A percentile compares a stretch with the other conserved stretches of the same genome.
Conservation (phyloP, 2,113 vertebrate species). For the Marmota flaviventris region DNA sequence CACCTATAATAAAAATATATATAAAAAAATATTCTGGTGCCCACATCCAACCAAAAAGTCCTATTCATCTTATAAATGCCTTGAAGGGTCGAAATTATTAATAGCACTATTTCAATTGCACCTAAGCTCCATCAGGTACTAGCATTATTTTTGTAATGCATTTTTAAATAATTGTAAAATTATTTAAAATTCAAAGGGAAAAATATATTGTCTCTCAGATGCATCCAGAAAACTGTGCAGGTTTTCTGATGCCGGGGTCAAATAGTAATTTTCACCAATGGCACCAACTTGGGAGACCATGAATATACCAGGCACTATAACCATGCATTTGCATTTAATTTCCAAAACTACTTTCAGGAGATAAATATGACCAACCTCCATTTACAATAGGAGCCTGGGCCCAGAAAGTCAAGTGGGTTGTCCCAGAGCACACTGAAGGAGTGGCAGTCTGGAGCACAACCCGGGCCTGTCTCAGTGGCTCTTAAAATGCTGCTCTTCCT, state of each 20-base stretch:
- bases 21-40: too few species aligned
- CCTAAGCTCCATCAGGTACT: not conserved
- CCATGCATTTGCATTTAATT: not conserved
- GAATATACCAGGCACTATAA: too few species aligned
- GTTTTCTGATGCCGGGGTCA: not conserved
- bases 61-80: not conserved
- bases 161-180: not conserved
- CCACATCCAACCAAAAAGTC: not conserved
- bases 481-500: not conserved
- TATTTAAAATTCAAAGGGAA: not conserved
- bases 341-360: not conserved
- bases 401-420: not conserved
- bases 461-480: not conserved
- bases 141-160: not conserved
- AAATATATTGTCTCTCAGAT: not conserved
- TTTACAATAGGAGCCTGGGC: not conserved
- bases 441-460: too few species aligned
- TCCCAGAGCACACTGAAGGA: not conserved
- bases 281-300: not conserved
- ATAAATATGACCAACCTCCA: not conserved
- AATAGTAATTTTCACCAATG: not conserved
- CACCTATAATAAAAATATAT: not conserved
- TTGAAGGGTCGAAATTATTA: not conserved
- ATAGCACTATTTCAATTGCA: not conserved
- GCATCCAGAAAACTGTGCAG: not conserved